phyloP scores from a whole-genome alignment of 2,113 vertebrate species.

The Rhineura floridana region DNA sequence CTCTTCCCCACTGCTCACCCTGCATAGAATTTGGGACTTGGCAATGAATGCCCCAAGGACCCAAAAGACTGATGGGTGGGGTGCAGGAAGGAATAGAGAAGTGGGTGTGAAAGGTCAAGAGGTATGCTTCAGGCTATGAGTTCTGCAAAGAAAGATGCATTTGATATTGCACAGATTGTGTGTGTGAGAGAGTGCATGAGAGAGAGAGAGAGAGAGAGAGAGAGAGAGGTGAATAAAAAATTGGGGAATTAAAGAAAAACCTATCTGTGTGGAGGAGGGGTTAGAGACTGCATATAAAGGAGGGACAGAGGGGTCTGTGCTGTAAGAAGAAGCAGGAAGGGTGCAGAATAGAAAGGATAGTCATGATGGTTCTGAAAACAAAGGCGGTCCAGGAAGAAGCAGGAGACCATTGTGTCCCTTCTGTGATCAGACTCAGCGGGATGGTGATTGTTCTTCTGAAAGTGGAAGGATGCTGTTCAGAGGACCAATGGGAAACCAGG shows the following conservation, averaged over 20 bases:
- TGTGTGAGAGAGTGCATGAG: not conserved
- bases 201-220: not conserved
- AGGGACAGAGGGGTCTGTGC: not conserved
- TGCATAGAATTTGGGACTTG: not conserved
- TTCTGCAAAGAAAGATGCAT: not conserved
- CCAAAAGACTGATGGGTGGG: not conserved
- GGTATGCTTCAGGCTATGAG: not conserved
- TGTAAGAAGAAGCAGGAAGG: not conserved
- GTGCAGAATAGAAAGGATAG: not conserved
- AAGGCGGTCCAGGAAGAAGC: not conserved
- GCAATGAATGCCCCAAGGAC: not conserved
- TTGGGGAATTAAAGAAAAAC: not conserved
- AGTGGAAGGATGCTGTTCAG: slow-evolving; percentile 52
- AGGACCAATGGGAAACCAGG: slow-evolving; percentile 55
- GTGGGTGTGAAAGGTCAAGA: not conserved
- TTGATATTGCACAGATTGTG: too few relatives aligned
- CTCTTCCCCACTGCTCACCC: not conserved
- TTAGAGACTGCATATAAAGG: not conserved
- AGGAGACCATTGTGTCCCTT: slow-evolving; percentile 44
- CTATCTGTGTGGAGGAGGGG: not conserved
- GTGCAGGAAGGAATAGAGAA: not conserved
- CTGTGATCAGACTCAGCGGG: slow-evolving; percentile 17
- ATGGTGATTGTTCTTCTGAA: slow-evolving; percentile 58
- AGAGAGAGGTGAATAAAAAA: not conserved
- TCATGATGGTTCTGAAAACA: not conserved